phyloP scores from a whole-genome alignment of 2,888 invertebrate species.

The Acholoe squamosa region DNA sequence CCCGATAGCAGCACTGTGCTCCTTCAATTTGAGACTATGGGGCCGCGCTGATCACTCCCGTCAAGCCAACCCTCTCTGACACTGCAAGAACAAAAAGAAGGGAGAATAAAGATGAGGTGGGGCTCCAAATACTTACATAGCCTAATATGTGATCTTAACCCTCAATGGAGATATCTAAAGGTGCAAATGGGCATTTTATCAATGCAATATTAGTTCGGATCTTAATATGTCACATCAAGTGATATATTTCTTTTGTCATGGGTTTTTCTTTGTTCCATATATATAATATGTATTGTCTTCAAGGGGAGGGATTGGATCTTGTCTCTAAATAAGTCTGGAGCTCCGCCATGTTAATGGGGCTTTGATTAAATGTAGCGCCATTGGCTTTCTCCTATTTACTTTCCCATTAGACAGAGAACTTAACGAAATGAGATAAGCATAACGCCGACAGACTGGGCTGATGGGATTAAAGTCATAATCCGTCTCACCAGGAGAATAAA shows the following conservation, averaged over 20 bases:
- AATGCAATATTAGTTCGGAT: background rate
- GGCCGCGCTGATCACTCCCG: conserved; percentile 23
- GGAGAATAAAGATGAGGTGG: background rate
- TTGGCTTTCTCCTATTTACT: background rate
- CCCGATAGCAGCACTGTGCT: conserved; percentile 36
- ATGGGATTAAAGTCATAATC: too few species aligned
- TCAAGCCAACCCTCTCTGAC: background rate
- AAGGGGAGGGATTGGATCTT: background rate
- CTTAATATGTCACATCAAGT: background rate
- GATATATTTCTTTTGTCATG: background rate
- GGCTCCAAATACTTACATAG: background rate
- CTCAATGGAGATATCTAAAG: background rate
- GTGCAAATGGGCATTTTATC: background rate
- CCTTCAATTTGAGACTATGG: conserved; percentile 41
- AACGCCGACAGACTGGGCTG: background rate
- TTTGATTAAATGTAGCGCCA: conserved; percentile 9
- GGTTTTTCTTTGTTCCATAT: background rate
- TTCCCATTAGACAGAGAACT: background rate
- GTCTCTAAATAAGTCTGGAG: conserved; percentile 1
- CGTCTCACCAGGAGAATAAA: too few species aligned
- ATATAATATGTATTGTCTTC: background rate
- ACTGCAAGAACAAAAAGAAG: conserved; percentile 13
- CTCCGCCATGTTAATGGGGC: background rate
- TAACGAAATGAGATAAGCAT: conserved; percentile 19
- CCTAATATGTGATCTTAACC: background rate